Evolutionary conservation across 1,140 invertebrate genomes (phyloP).

Genomic region (Macrocentrus cingulum): DNA sequence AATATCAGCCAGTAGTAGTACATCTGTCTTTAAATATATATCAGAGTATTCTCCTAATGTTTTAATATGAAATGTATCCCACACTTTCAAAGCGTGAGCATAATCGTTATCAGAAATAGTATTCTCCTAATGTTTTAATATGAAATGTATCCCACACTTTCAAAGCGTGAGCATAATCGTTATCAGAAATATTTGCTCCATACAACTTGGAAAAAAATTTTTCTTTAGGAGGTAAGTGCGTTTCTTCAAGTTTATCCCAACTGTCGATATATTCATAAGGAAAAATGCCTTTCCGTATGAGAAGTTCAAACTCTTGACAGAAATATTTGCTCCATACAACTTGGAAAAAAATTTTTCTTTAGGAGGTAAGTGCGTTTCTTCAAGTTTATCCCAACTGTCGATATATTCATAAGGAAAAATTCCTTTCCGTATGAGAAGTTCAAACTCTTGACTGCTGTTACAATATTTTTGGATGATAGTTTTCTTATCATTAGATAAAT

Average conservation of each 20-base stretch:
- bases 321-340: too few species aligned
- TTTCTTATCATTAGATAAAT: too few species aligned
- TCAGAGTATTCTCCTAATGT: not conserved
- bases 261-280: conserved; percentile 45
- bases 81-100: not conserved
- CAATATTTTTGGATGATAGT: too few species aligned
- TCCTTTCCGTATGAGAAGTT: too few species aligned
- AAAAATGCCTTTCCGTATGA: conserved; percentile 37
- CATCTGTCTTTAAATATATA: not conserved
- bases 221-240: conserved; percentile 40
- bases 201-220: conserved; percentile 49
- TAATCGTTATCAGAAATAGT: conserved; percentile 32
- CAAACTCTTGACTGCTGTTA: too few species aligned
- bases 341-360: too few species aligned
- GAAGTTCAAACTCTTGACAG: conserved; percentile 25
- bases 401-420: too few species aligned
- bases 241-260: conserved; percentile 38
- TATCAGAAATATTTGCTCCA: conserved; percentile 34
- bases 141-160: not conserved
- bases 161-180: not conserved
- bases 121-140: not conserved
- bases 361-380: too few species aligned
- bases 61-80: not conserved
- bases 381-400: too few species aligned
- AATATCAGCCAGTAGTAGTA: conserved; percentile 23